These are phyloP conservation scores for Eueremaeus valkanovi DNA, from an alignment of 2,888 invertebrate genomes.

Conservation along the genomic window DNA sequence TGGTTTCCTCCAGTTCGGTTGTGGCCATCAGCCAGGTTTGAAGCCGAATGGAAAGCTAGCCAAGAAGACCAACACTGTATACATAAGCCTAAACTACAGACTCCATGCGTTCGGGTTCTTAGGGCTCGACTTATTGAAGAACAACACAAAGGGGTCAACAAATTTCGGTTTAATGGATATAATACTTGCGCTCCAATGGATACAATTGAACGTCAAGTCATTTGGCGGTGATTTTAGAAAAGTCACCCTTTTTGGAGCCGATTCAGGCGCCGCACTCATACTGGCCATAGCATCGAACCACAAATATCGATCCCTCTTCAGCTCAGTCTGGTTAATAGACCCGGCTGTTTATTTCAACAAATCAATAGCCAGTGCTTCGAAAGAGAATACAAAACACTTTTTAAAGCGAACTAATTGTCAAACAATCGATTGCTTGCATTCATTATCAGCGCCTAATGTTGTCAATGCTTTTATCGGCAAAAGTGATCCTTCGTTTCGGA, in stretches of 20 bases:
- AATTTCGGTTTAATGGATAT: conserved; percentile 82
- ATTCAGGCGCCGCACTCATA: conserved; percentile 46
- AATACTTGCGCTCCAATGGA: conserved; percentile 70
- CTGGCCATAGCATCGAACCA: conserved; percentile 42
- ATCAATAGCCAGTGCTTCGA: conserved; percentile 41
- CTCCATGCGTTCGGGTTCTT: conserved; percentile 70
- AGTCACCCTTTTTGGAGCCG: conserved; percentile 46
- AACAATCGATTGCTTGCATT: conserved; percentile 42
- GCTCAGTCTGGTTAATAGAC: conserved; percentile 44
- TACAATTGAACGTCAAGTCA: conserved; percentile 71
- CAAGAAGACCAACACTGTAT: conserved; percentile 71
- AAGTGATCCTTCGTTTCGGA: conserved; percentile 49
- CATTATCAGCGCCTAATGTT: conserved; percentile 41
- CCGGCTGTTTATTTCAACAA: conserved; percentile 45
- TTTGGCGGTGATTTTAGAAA: conserved; percentile 72
- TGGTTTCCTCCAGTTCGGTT: conserved; percentile 48
- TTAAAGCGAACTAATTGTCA: conserved; percentile 39
- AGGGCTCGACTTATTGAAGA: conserved; percentile 63
- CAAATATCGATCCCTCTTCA: conserved; percentile 37
- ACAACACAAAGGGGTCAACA: conserved; percentile 62
- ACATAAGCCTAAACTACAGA: conserved; percentile 81
- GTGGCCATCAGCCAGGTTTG: conserved; percentile 49
- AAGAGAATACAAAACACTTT: conserved; percentile 41
- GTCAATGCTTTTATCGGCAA: conserved; percentile 46
- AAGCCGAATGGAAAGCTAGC: conserved; percentile 73